Conservation (phyloP, 64 coral and sea anemone genomes). For the Stylophora pistillata region DNA sequence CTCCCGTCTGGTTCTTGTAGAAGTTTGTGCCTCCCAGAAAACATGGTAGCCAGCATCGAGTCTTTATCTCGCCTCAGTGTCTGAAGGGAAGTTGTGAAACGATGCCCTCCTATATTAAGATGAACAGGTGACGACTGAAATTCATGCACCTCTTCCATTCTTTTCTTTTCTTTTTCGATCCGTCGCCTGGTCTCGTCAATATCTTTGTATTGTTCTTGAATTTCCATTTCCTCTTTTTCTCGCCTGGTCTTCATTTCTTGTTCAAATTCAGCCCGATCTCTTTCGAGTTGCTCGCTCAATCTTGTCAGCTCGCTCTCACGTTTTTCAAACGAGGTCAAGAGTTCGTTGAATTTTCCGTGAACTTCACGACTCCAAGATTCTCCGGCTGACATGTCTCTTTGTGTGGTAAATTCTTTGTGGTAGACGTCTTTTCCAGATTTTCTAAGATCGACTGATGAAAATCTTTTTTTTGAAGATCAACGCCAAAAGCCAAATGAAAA, state of each 20-base stretch:
- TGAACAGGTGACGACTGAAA: slow-evolving; percentile 88
- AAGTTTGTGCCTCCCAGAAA: slow-evolving; percentile 91
- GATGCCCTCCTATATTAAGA: slow-evolving; percentile 89
- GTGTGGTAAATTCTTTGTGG: neutral
- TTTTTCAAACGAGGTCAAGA: slow-evolving; percentile 81
- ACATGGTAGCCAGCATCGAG: slow-evolving; percentile 95
- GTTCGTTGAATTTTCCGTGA: slow-evolving; percentile 50
- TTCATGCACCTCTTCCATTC: slow-evolving; percentile 81
- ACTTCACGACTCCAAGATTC: slow-evolving; percentile 63
- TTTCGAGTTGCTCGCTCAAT: slow-evolving; percentile 57
- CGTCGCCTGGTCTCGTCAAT: slow-evolving; percentile 72
- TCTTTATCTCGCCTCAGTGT: slow-evolving; percentile 83
- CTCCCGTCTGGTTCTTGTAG: slow-evolving; percentile 69
- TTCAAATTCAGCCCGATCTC: slow-evolving; percentile 71
- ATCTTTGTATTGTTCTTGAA: slow-evolving; percentile 57
- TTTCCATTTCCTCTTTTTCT: slow-evolving; percentile 63
- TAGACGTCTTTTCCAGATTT: no score
- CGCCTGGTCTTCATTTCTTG: slow-evolving; percentile 71
- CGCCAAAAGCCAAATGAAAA: neutral
- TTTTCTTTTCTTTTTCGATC: slow-evolving; percentile 77
- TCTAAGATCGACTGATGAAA: no score
- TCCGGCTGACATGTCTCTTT: slow-evolving; percentile 55
- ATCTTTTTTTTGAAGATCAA: no score
- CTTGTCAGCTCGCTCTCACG: slow-evolving; percentile 77
- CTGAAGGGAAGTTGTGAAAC: slow-evolving; percentile 82